These are phyloP conservation scores for Metridium senile DNA, from an alignment of 92 coral and sea anemone species.

Conservation along the genomic window DNA sequence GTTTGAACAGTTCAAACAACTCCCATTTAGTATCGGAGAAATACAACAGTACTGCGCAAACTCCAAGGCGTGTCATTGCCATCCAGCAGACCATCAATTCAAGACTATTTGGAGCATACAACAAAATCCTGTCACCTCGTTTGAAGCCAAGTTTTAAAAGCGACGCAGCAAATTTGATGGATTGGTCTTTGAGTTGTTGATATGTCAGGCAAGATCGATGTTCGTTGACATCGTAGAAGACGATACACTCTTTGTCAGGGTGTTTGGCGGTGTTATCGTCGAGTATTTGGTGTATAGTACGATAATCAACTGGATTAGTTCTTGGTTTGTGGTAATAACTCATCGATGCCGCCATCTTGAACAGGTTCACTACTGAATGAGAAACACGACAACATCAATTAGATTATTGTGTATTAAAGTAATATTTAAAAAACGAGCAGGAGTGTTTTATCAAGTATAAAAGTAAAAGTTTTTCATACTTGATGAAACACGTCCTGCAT, in stretches of 20 bases:
- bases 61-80: constrained; percentile 37
- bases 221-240: constrained; percentile 24
- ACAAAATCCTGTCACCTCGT: constrained; percentile 35
- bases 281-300: constrained; percentile 15
- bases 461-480: too few species aligned
- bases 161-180: constrained; percentile 30
- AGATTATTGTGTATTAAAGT: too few species aligned
- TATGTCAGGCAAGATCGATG: constrained; percentile 24
- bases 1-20: too few species aligned
- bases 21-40: constrained; percentile 12
- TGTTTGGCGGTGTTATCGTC: constrained; percentile 9
- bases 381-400: not conserved
- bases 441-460: too few species aligned
- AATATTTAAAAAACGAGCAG: too few species aligned
- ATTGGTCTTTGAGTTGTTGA: constrained; percentile 24
- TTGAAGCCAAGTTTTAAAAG: constrained; percentile 31
- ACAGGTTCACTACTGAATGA: not conserved
- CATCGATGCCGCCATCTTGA: not conserved
- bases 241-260: constrained; percentile 32
- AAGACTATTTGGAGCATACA: constrained; percentile 35
- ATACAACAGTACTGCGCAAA: constrained; percentile 21
- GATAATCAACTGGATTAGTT: constrained; percentile 24
- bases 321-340: constrained; percentile 38
- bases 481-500: too few species aligned
- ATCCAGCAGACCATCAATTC: constrained; percentile 23